A percentile compares a stretch with the other conserved stretches of the same genome.
Conservation (phyloP, 2,888 invertebrate species). For the Epirrita christyi region DNA sequence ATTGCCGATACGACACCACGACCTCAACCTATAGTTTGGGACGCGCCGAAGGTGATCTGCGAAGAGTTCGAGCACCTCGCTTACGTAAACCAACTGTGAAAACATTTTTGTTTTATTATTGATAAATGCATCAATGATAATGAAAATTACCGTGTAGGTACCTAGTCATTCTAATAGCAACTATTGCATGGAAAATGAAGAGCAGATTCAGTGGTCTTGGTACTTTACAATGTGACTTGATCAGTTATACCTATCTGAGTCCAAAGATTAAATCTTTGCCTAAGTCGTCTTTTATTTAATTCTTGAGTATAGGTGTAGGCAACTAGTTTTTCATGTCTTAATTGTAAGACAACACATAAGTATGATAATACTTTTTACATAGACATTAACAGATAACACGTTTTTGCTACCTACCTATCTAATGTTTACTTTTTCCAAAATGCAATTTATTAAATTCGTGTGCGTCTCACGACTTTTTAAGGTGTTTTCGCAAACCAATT, state of each 20-base stretch:
- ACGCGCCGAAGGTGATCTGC: conserved; percentile 74
- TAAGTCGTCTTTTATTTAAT: too few species aligned
- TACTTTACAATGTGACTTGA: not conserved
- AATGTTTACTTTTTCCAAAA: conserved; percentile 9
- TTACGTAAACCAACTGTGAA: conserved; percentile 76
- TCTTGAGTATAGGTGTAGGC: too few species aligned
- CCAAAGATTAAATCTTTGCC: too few species aligned
- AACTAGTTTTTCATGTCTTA: not conserved
- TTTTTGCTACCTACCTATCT: conserved; percentile 3
- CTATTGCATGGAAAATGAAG: conserved; percentile 2
- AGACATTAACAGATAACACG: not conserved
- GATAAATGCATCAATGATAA: conserved; percentile 46
- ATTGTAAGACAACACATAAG: not conserved
- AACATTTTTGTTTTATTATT: conserved; percentile 58
- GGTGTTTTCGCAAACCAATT: conserved; percentile 1
- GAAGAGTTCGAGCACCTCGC: conserved; percentile 72
- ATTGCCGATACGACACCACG: conserved; percentile 74
- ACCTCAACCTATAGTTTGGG: conserved; percentile 79
- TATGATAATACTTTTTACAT: not conserved
- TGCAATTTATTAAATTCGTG: conserved; percentile 7
- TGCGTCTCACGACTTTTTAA: conserved; percentile 5
- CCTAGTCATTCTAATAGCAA: conserved; percentile 4
- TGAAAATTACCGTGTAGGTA: conserved; percentile 13
- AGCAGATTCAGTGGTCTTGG: conserved; percentile 7
- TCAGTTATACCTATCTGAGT: too few species aligned